A percentile compares a stretch with the other conserved stretches of the same genome.
These are phyloP conservation scores for Bombus soroeensis DNA, from an alignment of 1,140 invertebrate species.

Conservation along the genomic window DNA sequence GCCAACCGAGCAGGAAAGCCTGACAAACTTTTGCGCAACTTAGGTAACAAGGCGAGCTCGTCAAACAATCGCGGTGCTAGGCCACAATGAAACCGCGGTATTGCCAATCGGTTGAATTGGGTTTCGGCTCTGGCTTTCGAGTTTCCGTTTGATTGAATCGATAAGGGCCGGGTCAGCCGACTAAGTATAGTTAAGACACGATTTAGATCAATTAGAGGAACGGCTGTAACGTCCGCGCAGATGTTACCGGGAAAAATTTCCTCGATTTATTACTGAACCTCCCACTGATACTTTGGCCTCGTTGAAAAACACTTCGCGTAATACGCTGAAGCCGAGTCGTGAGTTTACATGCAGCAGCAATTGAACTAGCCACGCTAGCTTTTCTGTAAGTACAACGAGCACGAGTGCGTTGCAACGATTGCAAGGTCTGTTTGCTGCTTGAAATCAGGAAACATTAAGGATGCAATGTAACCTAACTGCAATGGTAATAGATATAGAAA, in stretches of 20 bases:
- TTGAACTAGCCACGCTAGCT: too few relatives aligned
- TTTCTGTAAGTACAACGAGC: too few relatives aligned
- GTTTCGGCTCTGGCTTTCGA: conserved; percentile 63
- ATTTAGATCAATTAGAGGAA: conserved; percentile 40
- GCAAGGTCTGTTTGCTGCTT: too few relatives aligned
- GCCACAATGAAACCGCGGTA: conserved; percentile 77
- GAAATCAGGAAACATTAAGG: too few relatives aligned
- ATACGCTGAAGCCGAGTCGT: too few relatives aligned
- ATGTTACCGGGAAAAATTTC: conserved; percentile 43
- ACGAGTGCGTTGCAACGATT: too few relatives aligned
- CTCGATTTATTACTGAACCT: background rate
- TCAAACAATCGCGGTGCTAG: conserved; percentile 76
- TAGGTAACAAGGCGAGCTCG: conserved; percentile 76
- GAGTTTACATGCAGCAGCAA: too few relatives aligned
- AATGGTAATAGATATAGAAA: too few relatives aligned
- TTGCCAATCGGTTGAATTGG: conserved; percentile 76
- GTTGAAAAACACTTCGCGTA: too few relatives aligned
- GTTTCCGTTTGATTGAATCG: conserved; percentile 70
- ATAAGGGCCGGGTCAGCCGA: conserved; percentile 59
- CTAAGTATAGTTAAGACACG: conserved; percentile 44
- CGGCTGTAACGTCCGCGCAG: background rate
- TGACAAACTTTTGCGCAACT: conserved; percentile 77
- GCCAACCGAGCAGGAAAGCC: conserved; percentile 58
- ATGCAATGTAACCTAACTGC: too few relatives aligned
- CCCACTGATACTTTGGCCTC: too few relatives aligned